phyloP scores from a whole-genome alignment of 2,113 vertebrate genomes.

The Nibea coibor region DNA sequence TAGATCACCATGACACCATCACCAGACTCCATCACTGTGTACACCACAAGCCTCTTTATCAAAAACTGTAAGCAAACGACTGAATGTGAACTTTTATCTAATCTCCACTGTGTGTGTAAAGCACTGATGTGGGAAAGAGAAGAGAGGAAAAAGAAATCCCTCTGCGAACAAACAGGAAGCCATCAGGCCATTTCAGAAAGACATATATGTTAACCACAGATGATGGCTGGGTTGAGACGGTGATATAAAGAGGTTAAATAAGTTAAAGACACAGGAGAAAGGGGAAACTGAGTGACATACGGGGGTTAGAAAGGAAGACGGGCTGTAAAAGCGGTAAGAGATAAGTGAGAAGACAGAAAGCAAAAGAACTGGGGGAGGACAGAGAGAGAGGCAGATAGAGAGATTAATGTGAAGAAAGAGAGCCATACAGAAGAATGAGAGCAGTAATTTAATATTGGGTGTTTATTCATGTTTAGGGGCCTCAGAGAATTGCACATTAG shows the following conservation, averaged over 20 bases:
- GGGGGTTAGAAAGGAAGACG: too few relatives aligned
- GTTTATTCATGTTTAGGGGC: slow-evolving; percentile 46
- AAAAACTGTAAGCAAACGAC: slow-evolving; percentile 50
- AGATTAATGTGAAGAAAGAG: slow-evolving; percentile 15
- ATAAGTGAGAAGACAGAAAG: too few relatives aligned
- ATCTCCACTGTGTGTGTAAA: slow-evolving; percentile 22
- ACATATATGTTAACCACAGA: slow-evolving; percentile 25
- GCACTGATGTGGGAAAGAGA: slow-evolving; percentile 34
- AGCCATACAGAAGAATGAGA: slow-evolving; percentile 29
- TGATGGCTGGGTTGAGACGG: slow-evolving; percentile 1
- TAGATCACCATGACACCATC: slow-evolving; percentile 34
- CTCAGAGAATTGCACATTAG: slow-evolving; percentile 48
- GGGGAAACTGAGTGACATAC: background rate
- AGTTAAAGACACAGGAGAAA: slow-evolving; percentile 2
- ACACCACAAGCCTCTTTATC: slow-evolving; percentile 50
- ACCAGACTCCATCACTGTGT: slow-evolving; percentile 28
- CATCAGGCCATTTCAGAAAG: slow-evolving; percentile 27
- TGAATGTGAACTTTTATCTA: slow-evolving; percentile 50
- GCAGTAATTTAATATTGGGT: slow-evolving; percentile 52
- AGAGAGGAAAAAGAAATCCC: slow-evolving; percentile 23
- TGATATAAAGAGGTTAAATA: background rate
- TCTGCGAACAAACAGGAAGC: slow-evolving; percentile 35
- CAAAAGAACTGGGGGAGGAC: too few relatives aligned
- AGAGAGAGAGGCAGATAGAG: background rate
- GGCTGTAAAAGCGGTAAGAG: too few relatives aligned